Evolutionary conservation across 2,113 vertebrate species (phyloP), one percentile per base, ranked within the genome.

Genomic region (Prionailurus viverrinus): DNA sequence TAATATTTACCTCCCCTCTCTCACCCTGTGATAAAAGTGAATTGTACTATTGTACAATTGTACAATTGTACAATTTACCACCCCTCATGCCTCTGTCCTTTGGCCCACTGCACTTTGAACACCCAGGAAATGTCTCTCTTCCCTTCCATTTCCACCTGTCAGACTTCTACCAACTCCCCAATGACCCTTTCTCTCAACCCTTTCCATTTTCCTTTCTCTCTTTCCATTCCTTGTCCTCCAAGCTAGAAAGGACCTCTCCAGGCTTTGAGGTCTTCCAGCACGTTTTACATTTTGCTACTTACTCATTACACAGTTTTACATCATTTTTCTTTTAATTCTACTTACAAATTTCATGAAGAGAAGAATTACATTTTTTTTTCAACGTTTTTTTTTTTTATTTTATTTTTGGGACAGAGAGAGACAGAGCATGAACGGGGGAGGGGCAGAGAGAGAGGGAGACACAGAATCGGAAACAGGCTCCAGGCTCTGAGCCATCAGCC

Each of bases 281-380:
- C 39, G 25, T 29, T 95, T 90, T 55, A 85, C 5, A 16, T 96
- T 95, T 97, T 86, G 23, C 78, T 83, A 74, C 58, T 84, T 95
- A 39, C 39, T 48, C 85, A 94, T 71, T 25, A 93, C 53, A 65
- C 55, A 39, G 21, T 36, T 68, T 65, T 12, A 79, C 41, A 87
- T 86, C 18, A 8, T 82, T 79, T 92, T 92, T 73, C 41, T 65
- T 80, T 58, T 79, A 61, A n/a, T 96, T 92, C 33, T 90, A 84
- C 25, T 86, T 96, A 81, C 4, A 92, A 71, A 88, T 58, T 61
- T 84, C 45, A 79, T 65, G 13, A 95, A 61, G 36, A 89, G 8
- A 86, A 48, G 15, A 65, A 68, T 55, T 68, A 11, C 2, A 36
- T 36, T 36, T 36, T 36, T 36, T 36, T 36, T 36, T 36, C 36